These are phyloP conservation scores for Pituophis catenifer DNA, from an alignment of 2,113 vertebrate species.

Conservation along the genomic window DNA sequence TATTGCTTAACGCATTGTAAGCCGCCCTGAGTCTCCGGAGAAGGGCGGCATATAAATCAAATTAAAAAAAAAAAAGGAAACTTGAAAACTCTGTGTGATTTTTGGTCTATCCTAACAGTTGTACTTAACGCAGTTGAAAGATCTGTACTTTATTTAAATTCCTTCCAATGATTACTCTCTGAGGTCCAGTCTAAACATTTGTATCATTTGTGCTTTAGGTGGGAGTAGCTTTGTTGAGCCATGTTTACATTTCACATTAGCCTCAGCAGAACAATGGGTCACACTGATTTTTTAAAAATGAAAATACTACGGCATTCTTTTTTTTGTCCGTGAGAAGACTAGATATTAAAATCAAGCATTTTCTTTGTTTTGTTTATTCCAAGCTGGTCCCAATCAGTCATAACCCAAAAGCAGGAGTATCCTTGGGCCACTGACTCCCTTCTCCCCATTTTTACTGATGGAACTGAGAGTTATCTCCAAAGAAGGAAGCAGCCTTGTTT, in stretches of 20 bases:
- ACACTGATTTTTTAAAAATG: background rate
- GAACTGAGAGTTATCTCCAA: conserved; percentile 48
- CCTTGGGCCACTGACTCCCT: conserved; percentile 45
- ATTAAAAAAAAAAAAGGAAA: background rate
- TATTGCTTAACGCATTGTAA: too few species aligned
- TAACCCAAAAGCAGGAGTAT: conserved; percentile 34
- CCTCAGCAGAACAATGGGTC: background rate
- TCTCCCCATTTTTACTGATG: conserved; percentile 14
- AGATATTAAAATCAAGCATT: conserved; percentile 4
- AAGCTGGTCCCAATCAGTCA: conserved; percentile 30
- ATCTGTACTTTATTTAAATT: background rate
- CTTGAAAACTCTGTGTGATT: background rate
- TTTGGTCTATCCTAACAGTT: background rate
- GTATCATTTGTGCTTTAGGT: background rate
- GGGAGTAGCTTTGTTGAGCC: background rate
- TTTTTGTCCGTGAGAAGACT: conserved; percentile 4
- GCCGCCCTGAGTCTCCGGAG: too few species aligned
- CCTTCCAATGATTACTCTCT: background rate
- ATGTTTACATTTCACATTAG: conserved; percentile 27
- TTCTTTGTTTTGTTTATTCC: background rate
- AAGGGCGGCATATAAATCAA: too few species aligned
- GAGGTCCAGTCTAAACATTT: conserved; percentile 21
- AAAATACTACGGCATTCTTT: background rate
- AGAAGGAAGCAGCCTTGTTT: conserved; percentile 56
- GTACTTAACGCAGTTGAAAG: background rate